Conservation (phyloP, 2,113 vertebrate genomes). For the Strix uralensis region DNA sequence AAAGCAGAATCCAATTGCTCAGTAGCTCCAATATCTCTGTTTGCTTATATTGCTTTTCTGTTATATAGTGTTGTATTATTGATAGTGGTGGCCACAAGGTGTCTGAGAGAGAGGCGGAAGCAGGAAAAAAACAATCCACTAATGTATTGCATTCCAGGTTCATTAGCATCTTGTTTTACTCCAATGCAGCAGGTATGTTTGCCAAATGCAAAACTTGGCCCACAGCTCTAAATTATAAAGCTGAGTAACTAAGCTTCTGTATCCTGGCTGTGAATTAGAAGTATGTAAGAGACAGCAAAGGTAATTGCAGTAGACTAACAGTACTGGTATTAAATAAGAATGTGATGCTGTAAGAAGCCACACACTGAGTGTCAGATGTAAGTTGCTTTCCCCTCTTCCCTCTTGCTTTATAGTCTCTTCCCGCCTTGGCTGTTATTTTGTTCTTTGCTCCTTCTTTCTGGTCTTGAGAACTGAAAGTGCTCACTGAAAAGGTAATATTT, state of each 20-base stretch:
- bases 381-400: background rate
- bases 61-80: conserved; percentile 4
- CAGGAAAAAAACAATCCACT: background rate
- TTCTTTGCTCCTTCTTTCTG: background rate
- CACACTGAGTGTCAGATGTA: background rate
- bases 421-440: background rate
- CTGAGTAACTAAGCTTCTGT: background rate
- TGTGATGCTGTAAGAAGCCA: background rate
- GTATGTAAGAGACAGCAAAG: background rate
- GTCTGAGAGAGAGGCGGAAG: conserved; percentile 20
- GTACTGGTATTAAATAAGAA: background rate
- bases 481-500: background rate
- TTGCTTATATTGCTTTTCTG: conserved; percentile 44
- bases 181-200: conserved; percentile 21
- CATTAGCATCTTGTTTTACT: conserved; percentile 6
- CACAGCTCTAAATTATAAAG: background rate
- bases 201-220: conserved; percentile 24
- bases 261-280: background rate
- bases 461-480: background rate
- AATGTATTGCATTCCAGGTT: conserved; percentile 14
- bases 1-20: background rate
- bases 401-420: background rate
- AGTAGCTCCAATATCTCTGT: background rate
- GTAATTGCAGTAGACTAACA: background rate
- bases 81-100: conserved; percentile 25